These are phyloP conservation scores for Drosophila prosaltans DNA, from an alignment of 1,140 invertebrate genomes.

Conservation along the genomic window DNA sequence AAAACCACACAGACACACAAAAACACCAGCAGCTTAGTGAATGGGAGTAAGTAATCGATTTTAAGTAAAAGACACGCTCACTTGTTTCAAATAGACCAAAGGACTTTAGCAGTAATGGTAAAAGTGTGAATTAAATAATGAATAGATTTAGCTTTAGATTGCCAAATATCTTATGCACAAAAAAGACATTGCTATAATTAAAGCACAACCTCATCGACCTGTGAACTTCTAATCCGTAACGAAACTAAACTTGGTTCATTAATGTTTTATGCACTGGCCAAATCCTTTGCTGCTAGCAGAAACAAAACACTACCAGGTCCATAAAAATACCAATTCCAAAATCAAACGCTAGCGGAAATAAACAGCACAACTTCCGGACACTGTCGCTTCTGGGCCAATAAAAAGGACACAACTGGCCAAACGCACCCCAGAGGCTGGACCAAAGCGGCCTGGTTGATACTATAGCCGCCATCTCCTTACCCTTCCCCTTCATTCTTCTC, in stretches of 20 bases:
- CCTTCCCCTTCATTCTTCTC: neutral
- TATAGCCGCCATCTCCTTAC: neutral
- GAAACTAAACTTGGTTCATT: constrained; percentile 26
- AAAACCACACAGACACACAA: neutral
- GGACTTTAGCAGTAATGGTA: neutral
- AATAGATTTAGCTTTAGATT: neutral
- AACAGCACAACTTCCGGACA: constrained; percentile 70
- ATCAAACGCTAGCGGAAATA: constrained; percentile 72
- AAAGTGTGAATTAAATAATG: constrained; percentile 11
- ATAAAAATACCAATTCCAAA: constrained; percentile 72
- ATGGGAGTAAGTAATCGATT: neutral
- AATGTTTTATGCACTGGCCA: constrained; percentile 37
- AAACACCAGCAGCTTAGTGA: neutral
- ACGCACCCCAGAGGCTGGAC: constrained; percentile 61
- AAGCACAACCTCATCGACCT: constrained; percentile 17
- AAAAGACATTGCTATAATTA: constrained; percentile 14
- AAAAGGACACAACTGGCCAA: constrained; percentile 77
- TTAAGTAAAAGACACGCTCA: neutral
- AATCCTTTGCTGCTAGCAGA: constrained; percentile 9
- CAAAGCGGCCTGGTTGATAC: constrained; percentile 7
- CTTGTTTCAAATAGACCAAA: neutral
- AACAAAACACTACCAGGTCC: constrained; percentile 4
- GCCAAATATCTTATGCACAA: constrained; percentile 4
- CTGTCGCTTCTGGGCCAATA: constrained; percentile 66
- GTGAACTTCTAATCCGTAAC: constrained; percentile 9